phyloP scores from a whole-genome alignment of 2,113 vertebrate species.

The Sylvietta virens region DNA sequence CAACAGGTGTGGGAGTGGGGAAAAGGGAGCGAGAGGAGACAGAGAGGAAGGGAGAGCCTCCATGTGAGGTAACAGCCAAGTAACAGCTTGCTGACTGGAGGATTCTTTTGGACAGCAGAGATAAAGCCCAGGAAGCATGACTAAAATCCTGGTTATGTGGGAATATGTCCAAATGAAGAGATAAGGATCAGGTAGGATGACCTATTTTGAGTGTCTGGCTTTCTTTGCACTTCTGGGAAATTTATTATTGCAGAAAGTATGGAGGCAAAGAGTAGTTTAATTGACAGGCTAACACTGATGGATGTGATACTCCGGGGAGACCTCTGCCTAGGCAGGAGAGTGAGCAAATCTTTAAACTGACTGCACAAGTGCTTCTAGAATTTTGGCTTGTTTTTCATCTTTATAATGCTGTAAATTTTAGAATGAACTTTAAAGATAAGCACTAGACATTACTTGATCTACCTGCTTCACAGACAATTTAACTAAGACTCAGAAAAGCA shows the following conservation, averaged over 20 bases:
- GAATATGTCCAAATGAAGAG: neutral
- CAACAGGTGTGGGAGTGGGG: neutral
- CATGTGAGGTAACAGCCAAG: neutral
- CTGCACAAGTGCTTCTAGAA: neutral
- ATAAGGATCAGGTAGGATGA: neutral
- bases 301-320: neutral
- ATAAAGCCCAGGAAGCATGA: neutral
- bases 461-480: neutral
- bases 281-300: neutral
- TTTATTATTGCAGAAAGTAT: neutral
- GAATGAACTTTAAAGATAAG: constrained; percentile 15
- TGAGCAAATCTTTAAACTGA: neutral
- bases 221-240: neutral
- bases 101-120: neutral
- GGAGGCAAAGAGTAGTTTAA: neutral
- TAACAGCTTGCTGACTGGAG: neutral
- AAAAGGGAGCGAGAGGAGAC: neutral
- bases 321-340: neutral
- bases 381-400: neutral
- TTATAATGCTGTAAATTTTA: constrained; percentile 8
- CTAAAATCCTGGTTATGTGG: neutral
- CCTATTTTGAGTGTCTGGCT: neutral
- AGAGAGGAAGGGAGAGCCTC: neutral
- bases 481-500: neutral
- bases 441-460: neutral